Evolutionary conservation across 2,888 invertebrate species (phyloP).

Genomic region (Ferdinandea cuprea): DNA sequence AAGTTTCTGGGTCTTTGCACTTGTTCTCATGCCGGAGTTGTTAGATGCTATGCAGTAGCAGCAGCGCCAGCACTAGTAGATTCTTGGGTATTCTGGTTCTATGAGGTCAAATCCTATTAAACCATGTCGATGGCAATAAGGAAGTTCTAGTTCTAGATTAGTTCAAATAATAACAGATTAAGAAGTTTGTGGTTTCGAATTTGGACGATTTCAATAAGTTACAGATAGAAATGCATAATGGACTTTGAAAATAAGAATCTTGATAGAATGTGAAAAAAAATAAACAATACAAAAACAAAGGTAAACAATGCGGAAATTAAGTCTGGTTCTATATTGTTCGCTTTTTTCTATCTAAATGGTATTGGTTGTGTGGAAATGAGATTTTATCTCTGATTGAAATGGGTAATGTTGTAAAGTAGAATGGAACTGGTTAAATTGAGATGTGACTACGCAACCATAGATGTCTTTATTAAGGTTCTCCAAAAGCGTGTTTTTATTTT

Average conservation of each 20-base stretch:
- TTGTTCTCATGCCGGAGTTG: conserved; percentile 53
- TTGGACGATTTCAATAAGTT: conserved; percentile 4
- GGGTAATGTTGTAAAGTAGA: no score
- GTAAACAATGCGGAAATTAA: conserved; percentile 53
- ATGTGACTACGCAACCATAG: no score
- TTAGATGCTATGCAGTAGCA: conserved; percentile 26
- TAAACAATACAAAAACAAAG: neutral
- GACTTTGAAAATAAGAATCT: neutral
- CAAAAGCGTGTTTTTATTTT: no score
- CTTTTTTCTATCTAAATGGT: conserved; percentile 2
- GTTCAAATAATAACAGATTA: conserved; percentile 57
- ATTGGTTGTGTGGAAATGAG: conserved; percentile 41
- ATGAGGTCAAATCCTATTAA: conserved; percentile 71
- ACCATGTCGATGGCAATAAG: conserved; percentile 67
- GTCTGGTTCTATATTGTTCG: conserved; percentile 45
- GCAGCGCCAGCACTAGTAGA: neutral
- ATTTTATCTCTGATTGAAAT: no score
- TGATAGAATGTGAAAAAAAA: conserved; percentile 8
- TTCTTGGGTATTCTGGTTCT: conserved; percentile 55
- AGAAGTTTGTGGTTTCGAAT: conserved; percentile 53
- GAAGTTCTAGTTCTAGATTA: conserved; percentile 63
- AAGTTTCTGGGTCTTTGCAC: conserved; percentile 74
- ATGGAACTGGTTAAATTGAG: no score
- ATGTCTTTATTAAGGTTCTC: no score
- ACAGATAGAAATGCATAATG: neutral